Base-by-base conservation (phyloP, 1,140 invertebrate genomes). In the Stegodyphus mimosarum region DNA sequence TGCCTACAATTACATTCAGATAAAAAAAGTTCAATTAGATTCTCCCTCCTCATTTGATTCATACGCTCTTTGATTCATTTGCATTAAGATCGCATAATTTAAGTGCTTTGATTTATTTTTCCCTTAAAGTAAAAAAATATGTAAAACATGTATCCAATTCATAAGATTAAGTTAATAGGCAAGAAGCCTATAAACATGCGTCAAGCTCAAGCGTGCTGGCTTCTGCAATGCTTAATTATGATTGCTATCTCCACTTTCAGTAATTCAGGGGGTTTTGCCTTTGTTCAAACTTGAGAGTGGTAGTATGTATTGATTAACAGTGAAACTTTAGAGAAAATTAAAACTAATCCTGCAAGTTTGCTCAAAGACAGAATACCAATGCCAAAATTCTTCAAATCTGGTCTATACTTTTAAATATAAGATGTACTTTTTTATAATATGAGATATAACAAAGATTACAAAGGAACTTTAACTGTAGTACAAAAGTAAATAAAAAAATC, bases 141-240 rank as follows among this genome's bases (percentile, higher is more conserved):
- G 11, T 17, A 7, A 17, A 33, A 70, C 13, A 48, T 11, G 11
- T 48, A 33, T 70, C 9, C 17, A 33, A 11, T 10, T 48, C 7
- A 33, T 11, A 33, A 70, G 10, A 70, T 49, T 6, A 52, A 52
- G n/a, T 52, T 18, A 79, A 51, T 79, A 70, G 63, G 52, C 81
- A 84, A 84, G 81, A 84, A 84, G 81, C 81, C 73, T 49, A 49
- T 84, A 84, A 84, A 84, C 81, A 84, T 84, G 81, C 73, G 66
- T 84, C 81, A 84, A 84, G 81, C 81, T 84, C 81, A 84, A 84
- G 81, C 66, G 72, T 84, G 81, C 81, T 84, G 81, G 81, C 52
- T 55, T 60, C 79, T 84, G 81, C 73, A 84, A 81, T 81, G 79
- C 79, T 63, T 81, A 73, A 70, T 81, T 73, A 81, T 51, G 70